Conservation (phyloP, 2,888 invertebrate genomes). For the Geophilus truncorum region DNA sequence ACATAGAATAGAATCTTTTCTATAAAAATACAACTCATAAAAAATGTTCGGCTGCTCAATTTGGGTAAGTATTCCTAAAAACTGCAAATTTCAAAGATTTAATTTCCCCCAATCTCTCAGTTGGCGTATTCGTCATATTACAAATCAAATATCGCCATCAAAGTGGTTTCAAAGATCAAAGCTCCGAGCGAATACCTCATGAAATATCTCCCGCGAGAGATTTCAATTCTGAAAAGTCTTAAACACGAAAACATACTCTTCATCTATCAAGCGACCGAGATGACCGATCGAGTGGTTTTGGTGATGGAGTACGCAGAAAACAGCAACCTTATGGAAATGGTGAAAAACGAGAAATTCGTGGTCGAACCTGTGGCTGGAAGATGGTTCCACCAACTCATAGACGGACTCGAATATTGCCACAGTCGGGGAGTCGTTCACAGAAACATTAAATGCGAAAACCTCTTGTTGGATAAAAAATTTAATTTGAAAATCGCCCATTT, state of each 20-base stretch:
- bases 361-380: constrained; percentile 41
- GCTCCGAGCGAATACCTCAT: not conserved
- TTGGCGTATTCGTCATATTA: not conserved
- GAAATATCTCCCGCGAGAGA: not conserved
- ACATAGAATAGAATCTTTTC: too few species aligned
- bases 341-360: constrained; percentile 40
- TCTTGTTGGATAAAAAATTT: not conserved
- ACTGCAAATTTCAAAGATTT: too few species aligned
- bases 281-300: constrained; percentile 42
- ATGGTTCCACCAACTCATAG: constrained; percentile 44
- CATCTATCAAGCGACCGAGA: not conserved
- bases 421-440: constrained; percentile 44
- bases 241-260: not conserved
- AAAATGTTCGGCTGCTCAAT: too few species aligned
- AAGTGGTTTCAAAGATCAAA: not conserved
- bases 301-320: constrained; percentile 45
- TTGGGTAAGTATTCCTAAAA: too few species aligned
- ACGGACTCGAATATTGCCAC: constrained; percentile 45
- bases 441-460: constrained; percentile 44
- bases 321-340: constrained; percentile 44
- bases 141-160: not conserved
- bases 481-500: constrained; percentile 11
- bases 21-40: too few species aligned
- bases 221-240: not conserved
- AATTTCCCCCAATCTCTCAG: not conserved